Evolutionary conservation across 2,888 invertebrate species (phyloP), one percentile per base, ranked within the genome.

Genomic region (Buathra laborator): DNA sequence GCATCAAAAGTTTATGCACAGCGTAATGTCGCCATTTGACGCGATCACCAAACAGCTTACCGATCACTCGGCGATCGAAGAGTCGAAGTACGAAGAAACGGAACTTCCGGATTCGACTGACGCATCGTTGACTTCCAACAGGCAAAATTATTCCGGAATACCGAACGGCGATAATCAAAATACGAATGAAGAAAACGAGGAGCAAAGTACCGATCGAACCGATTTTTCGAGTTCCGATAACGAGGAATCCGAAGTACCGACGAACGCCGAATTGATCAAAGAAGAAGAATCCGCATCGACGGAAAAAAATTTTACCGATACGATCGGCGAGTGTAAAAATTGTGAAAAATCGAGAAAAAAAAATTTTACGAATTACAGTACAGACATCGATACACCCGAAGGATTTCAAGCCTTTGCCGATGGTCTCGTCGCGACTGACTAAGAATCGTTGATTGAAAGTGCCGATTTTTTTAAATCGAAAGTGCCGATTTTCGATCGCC

Each of bases 361-460:
- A 46, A 75, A 77, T 68, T 66, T 43, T 62, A 64, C 56, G 4
- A 78, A 68, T 62, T 62, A 64, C 5, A 71, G 66, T 43, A 88
- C 85, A 37, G 88, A 92, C 66, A 81, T 92, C 6, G 91, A 93
- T 68, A 92, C 91, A 3, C 43, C 89, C 9, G 90, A 92, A 51
- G 92, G 89, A 3, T 92, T 92, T 74, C 88, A 92, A 86, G 84
- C 87, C 51, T 93, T 93, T 72, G 90, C 89, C 6, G 91, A 92
- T 46, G 90, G 90, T 19, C 85, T 92, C 0, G 76, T 89, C 9
- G 87, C 89, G 2, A 88, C 78, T 3, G 89, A 90, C 64, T 92
- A 53, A 90, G 51, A 70, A 37, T 16, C 53, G 53, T 7, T 9
- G 19, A 19, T 10, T 3, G 7, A 19, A 56, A 37, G 37, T 4